These are phyloP conservation scores for Calonectris borealis DNA, from an alignment of 2,113 vertebrate genomes.

Conservation along the genomic window DNA sequence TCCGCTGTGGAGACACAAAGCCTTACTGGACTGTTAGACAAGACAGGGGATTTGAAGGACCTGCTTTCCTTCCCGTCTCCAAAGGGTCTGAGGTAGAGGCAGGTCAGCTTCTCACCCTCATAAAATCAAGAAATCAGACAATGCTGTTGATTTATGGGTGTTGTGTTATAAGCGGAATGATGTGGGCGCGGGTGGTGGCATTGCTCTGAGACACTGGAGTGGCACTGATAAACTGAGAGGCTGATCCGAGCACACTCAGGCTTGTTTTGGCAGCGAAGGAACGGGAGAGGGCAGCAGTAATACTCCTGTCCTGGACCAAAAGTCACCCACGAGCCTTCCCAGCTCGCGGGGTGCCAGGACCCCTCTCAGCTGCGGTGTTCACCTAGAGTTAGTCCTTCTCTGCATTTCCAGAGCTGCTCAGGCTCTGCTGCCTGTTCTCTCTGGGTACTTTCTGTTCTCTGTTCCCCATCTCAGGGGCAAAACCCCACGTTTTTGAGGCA, in stretches of 20 bases:
- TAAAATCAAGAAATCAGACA: neutral
- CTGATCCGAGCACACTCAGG: neutral
- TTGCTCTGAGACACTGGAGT: neutral
- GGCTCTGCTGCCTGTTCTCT: neutral
- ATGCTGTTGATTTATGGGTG: too few species aligned
- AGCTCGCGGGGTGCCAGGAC: neutral
- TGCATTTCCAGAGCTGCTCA: neutral
- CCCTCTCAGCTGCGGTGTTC: neutral
- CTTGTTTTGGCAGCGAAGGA: neutral
- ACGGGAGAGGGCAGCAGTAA: neutral
- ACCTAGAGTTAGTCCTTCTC: neutral
- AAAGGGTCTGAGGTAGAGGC: neutral
- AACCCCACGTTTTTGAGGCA: neutral
- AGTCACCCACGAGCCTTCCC: accelerated
- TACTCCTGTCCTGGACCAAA: neutral
- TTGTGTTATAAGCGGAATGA: neutral
- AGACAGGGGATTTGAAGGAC: neutral
- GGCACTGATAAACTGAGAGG: accelerated
- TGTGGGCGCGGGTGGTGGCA: neutral
- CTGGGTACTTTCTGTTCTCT: neutral
- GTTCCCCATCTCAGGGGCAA: neutral
- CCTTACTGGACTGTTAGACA: too few species aligned
- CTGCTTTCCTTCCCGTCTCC: neutral
- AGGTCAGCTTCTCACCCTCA: neutral
- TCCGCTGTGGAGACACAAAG: neutral